Evolutionary conservation across 2,888 invertebrate genomes (phyloP), one percentile per base, ranked within the genome.

Genomic region (Phorcus lineatus): DNA sequence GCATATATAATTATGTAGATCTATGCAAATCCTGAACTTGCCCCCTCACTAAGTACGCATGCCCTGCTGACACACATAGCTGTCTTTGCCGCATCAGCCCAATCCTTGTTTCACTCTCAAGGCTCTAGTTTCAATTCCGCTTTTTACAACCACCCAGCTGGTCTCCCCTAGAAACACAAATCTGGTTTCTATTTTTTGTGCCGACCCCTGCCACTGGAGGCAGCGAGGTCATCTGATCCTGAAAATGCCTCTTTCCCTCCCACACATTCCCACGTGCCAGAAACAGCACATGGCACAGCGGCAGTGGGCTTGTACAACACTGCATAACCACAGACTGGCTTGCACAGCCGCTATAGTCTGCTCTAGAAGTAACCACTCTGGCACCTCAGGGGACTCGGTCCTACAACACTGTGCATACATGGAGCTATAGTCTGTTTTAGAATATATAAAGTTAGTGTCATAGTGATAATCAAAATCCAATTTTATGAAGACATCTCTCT

Each of bases 181-280:
- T 70, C 70, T 70, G 40, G 40, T 36, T 70, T 70, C 70, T 70
- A 70, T 70, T 70, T 70, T 70, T 70, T 70, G 70, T 40, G 70
- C 36, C 57, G 70, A 70, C 70, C 70, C 36, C 40, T 70, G 70
- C 62, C 28, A 70, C 70, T 40, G 36, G 3, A 19, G 31, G 36
- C 70, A 31, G 17, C 40, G n/a, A 70, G 70, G 70, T 70, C 70
- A 70, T 36, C 70, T 36, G 36, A 70, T 70, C 36, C 36, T 70
- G 70, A 36, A 70, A 36, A 70, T 70, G 70, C 70, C 70, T 70
- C 9, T 40, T 40, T 40, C 36, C 70, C 70, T 36, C 70, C 70
- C 70, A 70, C 70, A 70, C 70, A 36, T 70, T 40, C 40, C 70
- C 40, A 40, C 36, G 40, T 36, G 70, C 40, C 19, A 55, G n/a